These are phyloP conservation scores for Gymnobelideus leadbeateri DNA, from an alignment of 2,113 vertebrate genomes.

Conservation along the genomic window DNA sequence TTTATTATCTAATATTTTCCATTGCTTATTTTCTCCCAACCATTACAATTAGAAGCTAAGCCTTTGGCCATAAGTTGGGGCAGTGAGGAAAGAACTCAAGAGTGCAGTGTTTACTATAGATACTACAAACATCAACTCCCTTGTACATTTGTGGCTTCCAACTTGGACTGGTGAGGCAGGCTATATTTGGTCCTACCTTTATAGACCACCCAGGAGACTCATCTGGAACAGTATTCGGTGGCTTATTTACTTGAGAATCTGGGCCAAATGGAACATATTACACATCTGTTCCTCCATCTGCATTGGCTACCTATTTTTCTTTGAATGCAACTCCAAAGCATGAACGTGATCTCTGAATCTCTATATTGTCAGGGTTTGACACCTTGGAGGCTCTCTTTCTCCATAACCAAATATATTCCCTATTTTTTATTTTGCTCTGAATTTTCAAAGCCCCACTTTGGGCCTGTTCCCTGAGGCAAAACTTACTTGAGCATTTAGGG, in stretches of 20 bases:
- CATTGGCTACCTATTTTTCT: slow-evolving; percentile 22
- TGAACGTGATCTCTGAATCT: neutral
- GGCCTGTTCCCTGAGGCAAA: slow-evolving; percentile 13
- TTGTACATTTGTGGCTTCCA: slow-evolving; percentile 8
- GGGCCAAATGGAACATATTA: slow-evolving; percentile 27
- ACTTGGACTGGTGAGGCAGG: slow-evolving; percentile 18
- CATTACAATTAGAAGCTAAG: slow-evolving; percentile 34
- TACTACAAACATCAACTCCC: slow-evolving; percentile 36
- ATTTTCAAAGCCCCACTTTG: neutral
- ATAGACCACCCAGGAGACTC: slow-evolving; percentile 58
- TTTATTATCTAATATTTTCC: slow-evolving; percentile 22
- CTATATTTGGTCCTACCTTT: slow-evolving; percentile 48
- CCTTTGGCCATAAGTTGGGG: neutral
- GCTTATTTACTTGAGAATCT: slow-evolving; percentile 27
- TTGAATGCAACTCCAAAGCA: slow-evolving; percentile 16
- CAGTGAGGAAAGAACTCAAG: slow-evolving; percentile 32
- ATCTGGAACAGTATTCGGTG: slow-evolving; percentile 21
- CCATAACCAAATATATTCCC: neutral
- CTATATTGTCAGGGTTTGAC: neutral
- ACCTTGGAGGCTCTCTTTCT: neutral
- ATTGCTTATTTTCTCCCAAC: neutral
- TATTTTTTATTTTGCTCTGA: slow-evolving; percentile 1
- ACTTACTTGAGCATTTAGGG: slow-evolving; percentile 22
- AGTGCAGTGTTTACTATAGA: slow-evolving; percentile 16
- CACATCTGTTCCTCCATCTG: slow-evolving; percentile 31